Evolutionary conservation across 2,888 invertebrate species (phyloP), one percentile per base, ranked within the genome.

Genomic region (Brachyptera risi): DNA sequence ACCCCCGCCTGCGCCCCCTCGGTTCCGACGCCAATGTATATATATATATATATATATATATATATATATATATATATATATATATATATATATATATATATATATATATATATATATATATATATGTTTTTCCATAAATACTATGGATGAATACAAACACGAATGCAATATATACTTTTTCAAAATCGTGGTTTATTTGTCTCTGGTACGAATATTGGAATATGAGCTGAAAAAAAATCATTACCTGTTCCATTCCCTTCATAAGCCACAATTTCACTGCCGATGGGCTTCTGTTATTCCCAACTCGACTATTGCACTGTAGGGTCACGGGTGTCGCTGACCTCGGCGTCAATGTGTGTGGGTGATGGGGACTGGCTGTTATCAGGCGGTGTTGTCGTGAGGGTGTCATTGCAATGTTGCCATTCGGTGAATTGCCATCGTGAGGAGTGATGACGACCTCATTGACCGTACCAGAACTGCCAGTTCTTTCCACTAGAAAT

Each of bases 401-500:
- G 2, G 61, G 56, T 9, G 61, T 58, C 3, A 44, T 17, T 7
- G 26, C 23, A 11, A 42, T 38, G 26, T n/a, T 50, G n/a, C 40
- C 54, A 5, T 60, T 47, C 21, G 65, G 61, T 1, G 64, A 26
- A 58, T 62, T 63, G 57, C 61, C 61, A 50, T 61, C 63, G 60
- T 66, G 61, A 44, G 62, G 68, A 23, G 66, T 66, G 44, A 69
- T 61, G 3, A 69, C 69, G 2, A 68, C 67, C 13, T 70, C 69
- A n/a, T 69, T 71, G 68, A 71, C 68, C 3, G 71, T 67, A n/a
- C 67, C 68, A 1, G 70, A 69, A 49, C 70, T 70, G 38, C 69
- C 71, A 26, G 77, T 76, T 50, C 74, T 70, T 5, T 76, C 72
- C 62, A 80, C 80, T 80, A 74, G 5, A 50, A 60, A 47, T n/a